These are phyloP conservation scores for Harmothoe impar DNA, from an alignment of 2,888 invertebrate species.

Conservation along the genomic window DNA sequence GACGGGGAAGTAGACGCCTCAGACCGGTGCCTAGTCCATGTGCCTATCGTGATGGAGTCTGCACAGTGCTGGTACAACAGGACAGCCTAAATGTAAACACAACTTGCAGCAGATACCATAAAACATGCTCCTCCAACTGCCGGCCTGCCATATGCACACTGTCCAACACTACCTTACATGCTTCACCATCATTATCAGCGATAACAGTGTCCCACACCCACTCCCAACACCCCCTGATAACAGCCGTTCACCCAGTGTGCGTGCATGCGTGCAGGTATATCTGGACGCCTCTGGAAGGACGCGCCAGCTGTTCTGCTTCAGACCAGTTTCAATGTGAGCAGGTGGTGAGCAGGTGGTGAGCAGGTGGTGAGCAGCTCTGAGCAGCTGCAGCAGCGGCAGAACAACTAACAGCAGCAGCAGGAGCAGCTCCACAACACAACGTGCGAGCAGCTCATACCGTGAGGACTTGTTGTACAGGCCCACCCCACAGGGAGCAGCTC, in stretches of 20 bases:
- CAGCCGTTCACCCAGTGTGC: no score
- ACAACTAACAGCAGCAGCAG: not conserved
- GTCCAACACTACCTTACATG: not conserved
- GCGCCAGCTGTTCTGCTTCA: not conserved
- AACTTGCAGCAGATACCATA: not conserved
- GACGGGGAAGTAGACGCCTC: not conserved
- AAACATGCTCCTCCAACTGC: not conserved
- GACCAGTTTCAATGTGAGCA: not conserved
- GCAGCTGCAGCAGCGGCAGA: not conserved
- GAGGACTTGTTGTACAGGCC: not conserved
- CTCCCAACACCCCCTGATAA: no score
- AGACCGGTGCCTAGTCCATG: not conserved
- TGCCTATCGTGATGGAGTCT: not conserved
- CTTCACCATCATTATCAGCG: not conserved
- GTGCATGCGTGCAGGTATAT: no score
- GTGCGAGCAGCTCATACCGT: not conserved
- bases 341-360: no score
- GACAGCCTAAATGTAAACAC: not conserved
- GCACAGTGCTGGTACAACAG: not conserved
- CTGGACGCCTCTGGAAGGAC: not conserved
- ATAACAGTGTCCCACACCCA: no score
- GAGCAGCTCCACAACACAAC: constrained; percentile 33
- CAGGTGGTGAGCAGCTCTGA: not conserved
- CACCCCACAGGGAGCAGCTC: not conserved
- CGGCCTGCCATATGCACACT: not conserved